A percentile compares a stretch with the other conserved stretches of the same genome.
phyloP scores from a whole-genome alignment of 2,113 vertebrate species.

The Cnemophilus loriae region DNA sequence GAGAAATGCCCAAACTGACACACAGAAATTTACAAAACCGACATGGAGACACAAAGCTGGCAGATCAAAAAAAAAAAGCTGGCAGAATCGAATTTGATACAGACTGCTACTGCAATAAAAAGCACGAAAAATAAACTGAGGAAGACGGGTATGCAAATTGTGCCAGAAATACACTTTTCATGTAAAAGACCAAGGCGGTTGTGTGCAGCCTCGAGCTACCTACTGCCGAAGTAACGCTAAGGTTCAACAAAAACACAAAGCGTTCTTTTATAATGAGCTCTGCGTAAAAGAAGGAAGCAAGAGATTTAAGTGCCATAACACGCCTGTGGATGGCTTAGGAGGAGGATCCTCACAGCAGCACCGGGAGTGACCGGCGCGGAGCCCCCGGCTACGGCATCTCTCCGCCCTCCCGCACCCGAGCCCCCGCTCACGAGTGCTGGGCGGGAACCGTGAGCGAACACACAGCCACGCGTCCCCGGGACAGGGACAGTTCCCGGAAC shows the following conservation, averaged over 20 bases:
- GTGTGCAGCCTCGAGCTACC: neutral
- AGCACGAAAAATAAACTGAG: rapidly evolving
- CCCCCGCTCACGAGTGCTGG: neutral
- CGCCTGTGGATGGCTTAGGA: neutral
- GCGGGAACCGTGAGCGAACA: neutral
- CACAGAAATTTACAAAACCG: neutral
- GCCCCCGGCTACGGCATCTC: rapidly evolving
- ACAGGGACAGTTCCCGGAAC: neutral
- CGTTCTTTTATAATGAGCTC: neutral
- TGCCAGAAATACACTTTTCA: neutral
- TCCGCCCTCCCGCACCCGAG: neutral
- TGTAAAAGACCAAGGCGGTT: neutral
- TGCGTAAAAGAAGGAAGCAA: neutral
- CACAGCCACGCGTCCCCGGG: neutral
- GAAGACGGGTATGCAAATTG: neutral
- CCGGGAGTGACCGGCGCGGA: rapidly evolving
- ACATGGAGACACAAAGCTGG: neutral
- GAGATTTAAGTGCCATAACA: neutral
- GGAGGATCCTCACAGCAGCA: neutral
- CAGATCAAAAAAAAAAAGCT: neutral
- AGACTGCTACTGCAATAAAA: neutral
- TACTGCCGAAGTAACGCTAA: neutral
- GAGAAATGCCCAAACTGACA: neutral
- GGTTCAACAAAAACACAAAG: neutral
- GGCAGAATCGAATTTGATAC: neutral